Evolutionary conservation across 1,140 invertebrate genomes (phyloP), one percentile per base, ranked within the genome.

Genomic region (Argopecten irradians): DNA sequence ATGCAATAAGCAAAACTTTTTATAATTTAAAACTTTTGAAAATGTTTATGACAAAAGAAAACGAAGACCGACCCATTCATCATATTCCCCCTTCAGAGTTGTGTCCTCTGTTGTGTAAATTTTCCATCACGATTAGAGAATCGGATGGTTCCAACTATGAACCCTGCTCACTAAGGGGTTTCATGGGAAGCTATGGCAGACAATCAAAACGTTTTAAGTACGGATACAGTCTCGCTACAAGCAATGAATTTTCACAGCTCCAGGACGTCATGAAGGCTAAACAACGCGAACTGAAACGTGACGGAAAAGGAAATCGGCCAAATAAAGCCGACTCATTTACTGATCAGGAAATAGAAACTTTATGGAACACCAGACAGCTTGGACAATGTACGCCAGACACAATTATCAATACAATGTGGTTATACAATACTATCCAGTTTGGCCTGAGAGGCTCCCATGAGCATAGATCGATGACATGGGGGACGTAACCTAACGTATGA

Each of bases 381-480:
- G 85, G 86, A 34, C 19, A 11, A n/a, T 41, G 39, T 33, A 71
- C n/a, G 13, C 82, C 88, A 22, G 85, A 86, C 14, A 83, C 82
- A 36, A n/a, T 84, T 32, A 28, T 86, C 11, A 83, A 34, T 55
- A 39, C 71, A 8, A 9, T 86, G 19, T 89, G 88, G 86, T 85
- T 55, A n/a, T 34, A 83, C 28, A 87, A 89, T 39, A 87, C 83
- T 22, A 84, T 86, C 7, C 43, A 84, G 46, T 87, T 89, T 84
- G 71, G 85, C 3, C 36, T 88, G 8, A 16, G 83, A 5, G 83
- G 87, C 1, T 85, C 55, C 9, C 46, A 87, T 82, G 55, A 87
- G 71, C 86, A 82, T 39, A 8, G 32, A 13, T 34, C 39, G 8
- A 28, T 87, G 34, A 71, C 55, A 36, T 87, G 86, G 86, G 86